Conservation (phyloP, 2,113 vertebrate species). For the Nettapus auritus region DNA sequence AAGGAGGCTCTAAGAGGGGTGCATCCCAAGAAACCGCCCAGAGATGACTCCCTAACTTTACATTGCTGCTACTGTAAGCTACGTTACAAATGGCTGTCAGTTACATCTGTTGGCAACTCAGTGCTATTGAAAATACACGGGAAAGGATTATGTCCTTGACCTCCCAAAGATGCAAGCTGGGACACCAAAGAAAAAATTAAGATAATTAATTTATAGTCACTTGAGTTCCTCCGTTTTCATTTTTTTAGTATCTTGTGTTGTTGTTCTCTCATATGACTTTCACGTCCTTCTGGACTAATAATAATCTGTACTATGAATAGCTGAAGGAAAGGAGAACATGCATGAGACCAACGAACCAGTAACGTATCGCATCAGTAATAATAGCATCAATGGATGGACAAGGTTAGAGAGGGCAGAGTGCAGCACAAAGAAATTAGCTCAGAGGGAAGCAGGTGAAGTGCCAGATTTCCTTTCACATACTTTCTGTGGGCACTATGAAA, state of each 20-base stretch:
- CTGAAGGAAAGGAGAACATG: slow-evolving; percentile 7
- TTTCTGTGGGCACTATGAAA: background rate
- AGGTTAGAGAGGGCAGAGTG: background rate
- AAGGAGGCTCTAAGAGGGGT: background rate
- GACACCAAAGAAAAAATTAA: background rate
- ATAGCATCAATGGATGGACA: background rate
- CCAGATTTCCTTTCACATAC: background rate
- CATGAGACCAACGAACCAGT: background rate
- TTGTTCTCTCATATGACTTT: background rate
- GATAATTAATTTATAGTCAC: background rate
- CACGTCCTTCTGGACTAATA: background rate
- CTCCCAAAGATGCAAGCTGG: background rate
- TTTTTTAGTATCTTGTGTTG: background rate
- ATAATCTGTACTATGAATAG: background rate
- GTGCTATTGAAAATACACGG: background rate
- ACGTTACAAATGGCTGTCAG: background rate
- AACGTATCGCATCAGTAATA: background rate
- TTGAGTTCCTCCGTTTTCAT: background rate
- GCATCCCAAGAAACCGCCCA: background rate
- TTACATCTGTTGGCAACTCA: background rate
- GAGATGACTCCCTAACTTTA: background rate
- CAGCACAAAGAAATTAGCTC: background rate
- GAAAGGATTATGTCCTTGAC: background rate
- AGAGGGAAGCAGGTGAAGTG: background rate
- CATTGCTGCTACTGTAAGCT: background rate